Percentiles rank a stretch among this genome's conserved stretches.
These are phyloP conservation scores for Sphyrna mokarran DNA, from an alignment of 2,113 vertebrate genomes.

Conservation along the genomic window DNA sequence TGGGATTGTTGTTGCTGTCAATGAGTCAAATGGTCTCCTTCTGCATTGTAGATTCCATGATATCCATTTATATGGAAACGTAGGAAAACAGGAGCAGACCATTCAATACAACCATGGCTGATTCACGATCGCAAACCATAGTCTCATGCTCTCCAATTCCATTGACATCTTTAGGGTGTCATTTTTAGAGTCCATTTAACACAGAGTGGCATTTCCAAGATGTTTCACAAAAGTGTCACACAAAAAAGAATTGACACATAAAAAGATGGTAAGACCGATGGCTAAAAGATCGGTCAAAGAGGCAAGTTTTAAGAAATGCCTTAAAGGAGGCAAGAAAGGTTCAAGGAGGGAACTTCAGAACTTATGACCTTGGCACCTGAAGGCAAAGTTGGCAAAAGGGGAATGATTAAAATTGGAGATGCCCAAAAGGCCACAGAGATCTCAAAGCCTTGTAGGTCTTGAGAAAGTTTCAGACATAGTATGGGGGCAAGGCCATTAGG, in stretches of 20 bases:
- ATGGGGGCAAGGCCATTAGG: no score
- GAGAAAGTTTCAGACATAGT: background rate
- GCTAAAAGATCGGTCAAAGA: background rate
- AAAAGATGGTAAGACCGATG: background rate
- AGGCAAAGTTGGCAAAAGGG: background rate
- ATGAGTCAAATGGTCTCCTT: no score
- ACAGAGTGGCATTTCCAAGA: background rate
- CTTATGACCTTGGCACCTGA: background rate
- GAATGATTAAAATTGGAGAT: background rate
- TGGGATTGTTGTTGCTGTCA: no score
- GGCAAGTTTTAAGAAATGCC: background rate
- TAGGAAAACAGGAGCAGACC: no score
- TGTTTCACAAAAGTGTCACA: background rate
- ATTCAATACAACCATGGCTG: no score
- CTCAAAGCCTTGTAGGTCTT: background rate
- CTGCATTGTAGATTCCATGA: no score
- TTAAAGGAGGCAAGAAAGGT: background rate
- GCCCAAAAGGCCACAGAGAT: background rate
- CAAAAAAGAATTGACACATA: background rate
- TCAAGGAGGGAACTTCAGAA: background rate
- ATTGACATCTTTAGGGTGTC: no score
- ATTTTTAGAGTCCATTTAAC: background rate
- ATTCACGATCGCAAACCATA: no score
- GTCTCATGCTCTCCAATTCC: no score
- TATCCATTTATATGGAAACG: no score